A percentile compares a stretch with the other conserved stretches of the same genome.
Conservation (phyloP, 2,888 invertebrate species). For the Mesorhabditis belari region DNA sequence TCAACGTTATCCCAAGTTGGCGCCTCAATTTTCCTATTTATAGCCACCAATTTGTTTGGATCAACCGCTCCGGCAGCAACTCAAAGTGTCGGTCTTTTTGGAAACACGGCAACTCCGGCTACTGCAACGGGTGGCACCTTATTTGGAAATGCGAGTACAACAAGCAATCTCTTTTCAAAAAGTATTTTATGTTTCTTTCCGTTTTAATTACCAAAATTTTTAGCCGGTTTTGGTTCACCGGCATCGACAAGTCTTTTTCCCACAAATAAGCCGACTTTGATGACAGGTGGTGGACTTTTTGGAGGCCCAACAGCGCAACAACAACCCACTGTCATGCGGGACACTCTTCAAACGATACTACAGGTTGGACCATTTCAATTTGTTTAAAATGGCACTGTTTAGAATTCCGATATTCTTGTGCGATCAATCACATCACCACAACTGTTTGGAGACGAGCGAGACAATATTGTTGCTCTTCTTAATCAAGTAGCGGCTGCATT, state of each 20-base stretch:
- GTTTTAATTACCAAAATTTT: too few relatives aligned
- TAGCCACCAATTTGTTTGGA: background rate
- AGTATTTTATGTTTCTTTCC: background rate
- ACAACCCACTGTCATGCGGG: background rate
- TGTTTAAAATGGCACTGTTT: too few relatives aligned
- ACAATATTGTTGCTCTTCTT: conserved; percentile 84
- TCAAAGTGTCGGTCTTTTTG: background rate
- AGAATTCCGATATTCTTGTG: conserved; percentile 23
- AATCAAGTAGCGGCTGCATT: conserved; percentile 85
- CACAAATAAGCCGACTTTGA: conserved; percentile 6
- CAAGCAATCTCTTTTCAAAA: background rate
- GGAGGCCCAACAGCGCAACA: conserved; percentile 1
- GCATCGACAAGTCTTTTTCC: conserved; percentile 5
- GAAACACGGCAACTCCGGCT: background rate
- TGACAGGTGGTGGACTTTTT: conserved; percentile 8
- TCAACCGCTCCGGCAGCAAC: background rate
- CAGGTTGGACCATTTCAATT: conserved; percentile 2
- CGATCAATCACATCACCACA: conserved; percentile 55
- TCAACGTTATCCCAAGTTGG: background rate
- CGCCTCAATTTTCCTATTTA: background rate
- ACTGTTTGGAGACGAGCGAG: conserved; percentile 87
- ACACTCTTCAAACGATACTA: conserved; percentile 6
- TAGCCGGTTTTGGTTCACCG: conserved; percentile 2
- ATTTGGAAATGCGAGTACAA: background rate
- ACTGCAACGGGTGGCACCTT: background rate